These are phyloP conservation scores for Sebastes aleutianus DNA, from an alignment of 2,797 vertebrate genomes.

Conservation along the genomic window DNA sequence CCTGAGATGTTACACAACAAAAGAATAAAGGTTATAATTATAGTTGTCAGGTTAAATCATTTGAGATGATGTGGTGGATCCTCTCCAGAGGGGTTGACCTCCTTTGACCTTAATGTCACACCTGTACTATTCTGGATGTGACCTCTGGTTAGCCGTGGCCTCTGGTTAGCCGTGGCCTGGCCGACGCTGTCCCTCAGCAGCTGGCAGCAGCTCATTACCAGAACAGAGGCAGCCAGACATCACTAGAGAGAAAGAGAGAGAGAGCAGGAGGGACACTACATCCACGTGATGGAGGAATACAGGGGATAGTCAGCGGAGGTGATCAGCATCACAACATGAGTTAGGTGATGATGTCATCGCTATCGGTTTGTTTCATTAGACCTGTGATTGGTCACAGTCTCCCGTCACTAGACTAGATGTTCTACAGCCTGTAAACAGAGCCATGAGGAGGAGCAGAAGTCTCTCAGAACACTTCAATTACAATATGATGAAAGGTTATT, in stretches of 20 bases:
- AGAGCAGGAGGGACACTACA: background rate
- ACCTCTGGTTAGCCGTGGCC: conserved; percentile 36
- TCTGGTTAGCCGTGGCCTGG: conserved; percentile 33
- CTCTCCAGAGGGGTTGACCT: conserved; percentile 28
- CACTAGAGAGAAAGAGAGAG: background rate
- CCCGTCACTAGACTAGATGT: too few relatives aligned
- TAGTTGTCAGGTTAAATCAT: background rate
- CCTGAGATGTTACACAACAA: background rate
- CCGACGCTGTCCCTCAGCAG: conserved; percentile 44
- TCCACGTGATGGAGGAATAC: background rate
- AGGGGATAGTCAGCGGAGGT: background rate
- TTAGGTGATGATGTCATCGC: too few relatives aligned
- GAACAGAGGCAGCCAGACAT: conserved; percentile 20
- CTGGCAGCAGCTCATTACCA: conserved; percentile 58
- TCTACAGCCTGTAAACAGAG: too few relatives aligned
- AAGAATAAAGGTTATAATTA: background rate
- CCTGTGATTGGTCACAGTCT: too few relatives aligned
- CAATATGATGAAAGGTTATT: too few relatives aligned
- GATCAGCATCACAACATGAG: too few relatives aligned
- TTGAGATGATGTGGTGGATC: conserved; percentile 4
- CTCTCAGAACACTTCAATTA: too few relatives aligned
- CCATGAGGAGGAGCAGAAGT: too few relatives aligned
- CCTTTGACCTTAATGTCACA: background rate
- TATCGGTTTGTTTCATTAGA: too few relatives aligned
- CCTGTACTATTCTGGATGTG: conserved; percentile 45